phyloP scores from a whole-genome alignment of 2,113 vertebrate genomes.

The Clarias macrocephalus region DNA sequence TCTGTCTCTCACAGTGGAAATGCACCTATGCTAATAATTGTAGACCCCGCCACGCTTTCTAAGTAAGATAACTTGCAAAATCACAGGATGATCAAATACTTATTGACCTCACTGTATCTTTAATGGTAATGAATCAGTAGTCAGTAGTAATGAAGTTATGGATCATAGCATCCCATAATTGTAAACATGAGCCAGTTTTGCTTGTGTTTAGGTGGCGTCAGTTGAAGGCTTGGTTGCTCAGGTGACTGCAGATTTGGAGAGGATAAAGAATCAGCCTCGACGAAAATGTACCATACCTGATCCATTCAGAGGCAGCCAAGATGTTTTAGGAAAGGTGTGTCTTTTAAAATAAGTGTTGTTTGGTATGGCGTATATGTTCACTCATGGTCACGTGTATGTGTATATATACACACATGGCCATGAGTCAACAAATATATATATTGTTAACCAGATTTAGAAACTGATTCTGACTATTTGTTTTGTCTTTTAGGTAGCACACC shows the following conservation, averaged over 20 bases:
- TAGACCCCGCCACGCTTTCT: too few relatives aligned
- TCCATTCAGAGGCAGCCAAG: conserved; percentile 72
- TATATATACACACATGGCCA: too few relatives aligned
- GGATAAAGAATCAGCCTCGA: conserved; percentile 68
- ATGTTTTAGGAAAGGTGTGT: conserved; percentile 83
- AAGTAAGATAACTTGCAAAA: too few relatives aligned
- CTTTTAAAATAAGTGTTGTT: not conserved
- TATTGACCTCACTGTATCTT: too few relatives aligned
- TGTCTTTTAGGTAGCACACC: conserved; percentile 81
- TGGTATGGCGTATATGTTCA: not conserved
- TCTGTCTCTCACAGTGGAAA: too few relatives aligned
- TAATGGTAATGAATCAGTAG: not conserved
- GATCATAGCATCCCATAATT: not conserved
- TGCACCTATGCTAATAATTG: too few relatives aligned
- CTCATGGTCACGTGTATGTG: not conserved
- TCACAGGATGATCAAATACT: too few relatives aligned
- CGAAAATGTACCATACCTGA: conserved; percentile 76
- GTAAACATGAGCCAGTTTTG: not conserved
- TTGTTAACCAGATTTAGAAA: not conserved
- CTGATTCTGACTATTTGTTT: not conserved
- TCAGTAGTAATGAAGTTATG: not conserved
- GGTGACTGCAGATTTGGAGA: conserved; percentile 68
- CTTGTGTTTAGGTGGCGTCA: conserved; percentile 70
- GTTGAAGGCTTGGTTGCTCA: conserved; percentile 69
- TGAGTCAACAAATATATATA: not conserved